A percentile compares a stretch with the other conserved stretches of the same genome.
phyloP scores from a whole-genome alignment of 2,888 invertebrate genomes.

The Anthophora plumipes region DNA sequence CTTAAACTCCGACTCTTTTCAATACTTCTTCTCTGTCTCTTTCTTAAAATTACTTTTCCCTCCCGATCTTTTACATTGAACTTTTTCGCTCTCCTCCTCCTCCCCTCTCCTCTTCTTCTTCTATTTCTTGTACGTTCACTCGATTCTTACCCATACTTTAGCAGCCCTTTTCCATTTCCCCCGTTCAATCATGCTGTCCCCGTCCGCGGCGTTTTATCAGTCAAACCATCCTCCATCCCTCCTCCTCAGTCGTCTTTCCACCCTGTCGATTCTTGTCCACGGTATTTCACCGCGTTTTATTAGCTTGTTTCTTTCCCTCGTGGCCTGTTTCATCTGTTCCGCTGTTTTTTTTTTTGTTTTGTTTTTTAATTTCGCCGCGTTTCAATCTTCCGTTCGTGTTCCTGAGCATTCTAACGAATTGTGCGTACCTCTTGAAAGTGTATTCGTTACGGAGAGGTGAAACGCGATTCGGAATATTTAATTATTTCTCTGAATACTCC shows the following conservation, averaged over 20 bases:
- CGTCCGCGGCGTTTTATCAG: conserved; percentile 28
- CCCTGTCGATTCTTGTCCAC: not conserved
- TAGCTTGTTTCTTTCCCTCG: not conserved
- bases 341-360: not conserved
- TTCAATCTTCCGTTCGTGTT: not conserved
- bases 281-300: not conserved
- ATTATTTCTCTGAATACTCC: too few species aligned
- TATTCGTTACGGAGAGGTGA: too few species aligned
- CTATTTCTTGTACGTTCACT: not conserved
- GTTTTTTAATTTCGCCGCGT: not conserved
- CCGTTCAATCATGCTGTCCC: conserved; percentile 14
- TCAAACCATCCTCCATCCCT: not conserved
- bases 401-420: not conserved
- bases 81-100: not conserved
- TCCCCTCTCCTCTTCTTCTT: too few species aligned
- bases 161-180: conserved; percentile 21
- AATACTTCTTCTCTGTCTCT: conserved; percentile 24
- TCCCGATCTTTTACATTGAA: not conserved
- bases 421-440: too few species aligned
- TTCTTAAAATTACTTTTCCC: conserved; percentile 14
- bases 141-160: not conserved
- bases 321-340: not conserved
- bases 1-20: conserved; percentile 25
- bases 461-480: too few species aligned
- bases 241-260: too few species aligned